Base-by-base conservation (phyloP, 2,888 invertebrate species). In the Empis stercorea region DNA sequence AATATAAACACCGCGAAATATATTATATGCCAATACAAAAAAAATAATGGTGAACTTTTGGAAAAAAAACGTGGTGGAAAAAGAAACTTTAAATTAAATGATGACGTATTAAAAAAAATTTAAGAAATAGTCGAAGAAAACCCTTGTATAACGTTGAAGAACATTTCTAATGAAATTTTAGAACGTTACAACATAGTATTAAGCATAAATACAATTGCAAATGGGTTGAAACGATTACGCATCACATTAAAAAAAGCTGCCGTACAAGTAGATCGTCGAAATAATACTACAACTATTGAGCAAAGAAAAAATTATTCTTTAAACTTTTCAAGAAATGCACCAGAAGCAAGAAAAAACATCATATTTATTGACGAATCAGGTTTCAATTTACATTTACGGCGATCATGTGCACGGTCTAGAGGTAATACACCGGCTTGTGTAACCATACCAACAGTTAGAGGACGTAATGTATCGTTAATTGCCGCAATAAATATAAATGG, bases 121-220 rank as follows among this genome's bases (percentile, higher is more conserved):
- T 37, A 47, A 16, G 37, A 15, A 30, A 41, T 37, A 34, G 38
- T 46, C 23, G 36, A 46, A 46, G 43, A 43, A n/a, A 46, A 46
- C 14, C 46, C 37, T 20, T 38, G 38, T 23, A 45, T 37, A 10
- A 45, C 38, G 11, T 13, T 44, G 38, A 44, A 44, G 30, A 38
- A 11, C 32, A 44, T 44, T 23, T 13, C 23, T 13, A 15, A 15
- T 27, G 38, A 36, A 15, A 44, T 44, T 44, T 27, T 10, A 44
- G 36, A 44, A 16, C 10, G 15, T 11, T 32, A 44, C 17, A 34
- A 44, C 23, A 38, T 36, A 38, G 36, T 23, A 13, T 36, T 44
- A 44, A 37, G 37, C 38, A 36, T 27, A 36, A 44, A 36, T 15
- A 36, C 23, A 20, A 37, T 44, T 37, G 23, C 36, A 15, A 44